Conservation (phyloP, 1,140 invertebrate genomes). For the Drosophila eugracilis region DNA sequence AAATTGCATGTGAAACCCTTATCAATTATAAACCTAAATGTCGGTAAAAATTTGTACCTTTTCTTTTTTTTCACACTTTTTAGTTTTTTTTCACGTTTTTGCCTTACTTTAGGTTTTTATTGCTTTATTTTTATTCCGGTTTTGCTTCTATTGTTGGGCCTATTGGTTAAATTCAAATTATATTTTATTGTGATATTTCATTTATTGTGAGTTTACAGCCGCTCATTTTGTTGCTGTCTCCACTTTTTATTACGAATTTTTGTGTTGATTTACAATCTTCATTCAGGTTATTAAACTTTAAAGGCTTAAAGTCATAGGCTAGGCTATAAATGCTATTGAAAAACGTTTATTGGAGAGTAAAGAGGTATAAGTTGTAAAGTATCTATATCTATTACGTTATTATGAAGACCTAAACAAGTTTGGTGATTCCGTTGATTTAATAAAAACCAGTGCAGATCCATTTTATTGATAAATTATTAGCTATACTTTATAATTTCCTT, state of each 20-base stretch:
- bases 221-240: background rate
- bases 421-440: no score
- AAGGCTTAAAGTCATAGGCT: no score
- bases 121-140: background rate
- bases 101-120: background rate
- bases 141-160: background rate
- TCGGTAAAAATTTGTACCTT: background rate
- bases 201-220: background rate
- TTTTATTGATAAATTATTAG: no score
- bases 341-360: background rate
- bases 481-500: no score
- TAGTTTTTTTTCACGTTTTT: no score
- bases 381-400: no score
- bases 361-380: background rate
- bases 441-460: background rate
- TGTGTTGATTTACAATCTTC: background rate
- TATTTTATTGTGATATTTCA: background rate
- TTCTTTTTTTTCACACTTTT: background rate
- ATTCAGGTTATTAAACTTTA: background rate
- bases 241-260: background rate
- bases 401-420: background rate
- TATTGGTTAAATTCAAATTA: background rate
- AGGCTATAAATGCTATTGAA: background rate
- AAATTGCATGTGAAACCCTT: conserved; percentile 2
- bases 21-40: conserved; percentile 5